These are phyloP conservation scores for Cyphomyrus discorhynchus DNA, from an alignment of 2,113 vertebrate genomes.

Conservation along the genomic window DNA sequence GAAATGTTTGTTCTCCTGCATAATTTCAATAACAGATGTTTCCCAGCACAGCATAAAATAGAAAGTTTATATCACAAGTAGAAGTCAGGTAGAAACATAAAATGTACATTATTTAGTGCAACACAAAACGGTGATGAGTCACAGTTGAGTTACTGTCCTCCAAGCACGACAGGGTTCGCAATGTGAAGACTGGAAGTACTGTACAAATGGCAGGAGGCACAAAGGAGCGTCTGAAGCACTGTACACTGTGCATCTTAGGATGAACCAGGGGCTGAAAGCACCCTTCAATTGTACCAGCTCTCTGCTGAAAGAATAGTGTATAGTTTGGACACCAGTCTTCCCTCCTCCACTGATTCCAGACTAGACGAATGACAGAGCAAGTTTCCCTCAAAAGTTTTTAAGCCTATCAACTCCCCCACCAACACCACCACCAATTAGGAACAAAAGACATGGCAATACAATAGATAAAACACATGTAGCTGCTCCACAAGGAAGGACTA, in stretches of 20 bases:
- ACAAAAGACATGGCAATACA: background rate
- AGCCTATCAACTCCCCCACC: background rate
- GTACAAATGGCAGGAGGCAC: background rate
- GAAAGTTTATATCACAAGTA: background rate
- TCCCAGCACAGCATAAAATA: background rate
- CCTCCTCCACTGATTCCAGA: background rate
- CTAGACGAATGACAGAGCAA: background rate
- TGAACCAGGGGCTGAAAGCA: background rate
- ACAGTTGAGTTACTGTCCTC: background rate
- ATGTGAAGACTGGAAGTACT: background rate
- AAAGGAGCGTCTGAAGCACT: background rate
- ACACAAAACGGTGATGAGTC: background rate
- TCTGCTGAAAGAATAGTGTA: background rate
- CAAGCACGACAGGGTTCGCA: background rate
- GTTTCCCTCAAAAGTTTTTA: background rate
- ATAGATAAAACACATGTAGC: background rate
- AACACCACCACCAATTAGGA: background rate
- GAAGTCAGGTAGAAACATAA: background rate
- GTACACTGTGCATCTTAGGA: background rate
- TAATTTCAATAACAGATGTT: background rate
- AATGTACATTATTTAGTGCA: background rate
- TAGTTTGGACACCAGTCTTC: background rate
- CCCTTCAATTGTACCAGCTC: background rate
- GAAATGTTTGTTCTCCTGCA: background rate
- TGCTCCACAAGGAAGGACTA: background rate